phyloP scores from a whole-genome alignment of 2,113 vertebrate genomes.

The Cairina moschata region DNA sequence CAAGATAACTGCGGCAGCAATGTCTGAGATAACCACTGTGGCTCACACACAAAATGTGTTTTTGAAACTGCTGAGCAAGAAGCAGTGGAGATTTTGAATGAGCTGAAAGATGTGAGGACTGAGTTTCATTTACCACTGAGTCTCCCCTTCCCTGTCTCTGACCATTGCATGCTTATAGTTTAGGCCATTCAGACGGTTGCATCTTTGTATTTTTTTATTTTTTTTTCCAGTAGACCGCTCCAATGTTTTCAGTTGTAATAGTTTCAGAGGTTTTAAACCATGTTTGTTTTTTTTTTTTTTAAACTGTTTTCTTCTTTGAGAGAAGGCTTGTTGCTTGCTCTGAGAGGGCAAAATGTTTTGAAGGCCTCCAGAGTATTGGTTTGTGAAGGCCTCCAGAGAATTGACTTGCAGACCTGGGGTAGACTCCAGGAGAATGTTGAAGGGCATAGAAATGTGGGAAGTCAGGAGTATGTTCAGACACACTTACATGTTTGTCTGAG shows the following conservation, averaged over 20 bases:
- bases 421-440: not conserved
- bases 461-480: not conserved
- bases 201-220: not conserved
- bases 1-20: not conserved
- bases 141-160: not conserved
- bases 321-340: not conserved
- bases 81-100: not conserved
- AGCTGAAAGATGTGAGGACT: not conserved
- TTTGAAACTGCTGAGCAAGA: not conserved
- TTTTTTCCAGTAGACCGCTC: not conserved
- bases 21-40: not conserved
- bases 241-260: not conserved
- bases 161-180: not conserved
- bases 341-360: not conserved
- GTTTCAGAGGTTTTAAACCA: not conserved
- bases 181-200: not conserved
- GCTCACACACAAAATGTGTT: not conserved
- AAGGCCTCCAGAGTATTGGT: not conserved
- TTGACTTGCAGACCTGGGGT: not conserved
- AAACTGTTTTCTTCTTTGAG: not conserved
- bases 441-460: not conserved
- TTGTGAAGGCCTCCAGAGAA: not conserved
- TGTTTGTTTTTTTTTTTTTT: not conserved
- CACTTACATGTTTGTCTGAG: not conserved
- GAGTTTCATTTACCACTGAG: not conserved